phyloP scores from a whole-genome alignment of 2,797 vertebrate species.

The Pangasius djambal region DNA sequence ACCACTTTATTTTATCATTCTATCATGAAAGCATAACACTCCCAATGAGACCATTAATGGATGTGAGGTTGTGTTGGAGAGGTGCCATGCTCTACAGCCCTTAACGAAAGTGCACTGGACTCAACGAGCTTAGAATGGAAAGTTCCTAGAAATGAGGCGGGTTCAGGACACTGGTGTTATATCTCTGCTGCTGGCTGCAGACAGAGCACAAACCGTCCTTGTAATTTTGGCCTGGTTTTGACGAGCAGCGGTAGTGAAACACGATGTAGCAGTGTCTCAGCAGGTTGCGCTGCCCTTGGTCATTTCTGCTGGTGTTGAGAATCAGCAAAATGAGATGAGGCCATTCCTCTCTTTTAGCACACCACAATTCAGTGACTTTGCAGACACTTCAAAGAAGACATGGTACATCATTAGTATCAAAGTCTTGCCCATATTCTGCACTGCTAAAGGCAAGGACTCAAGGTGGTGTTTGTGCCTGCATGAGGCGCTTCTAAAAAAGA shows the following conservation, averaged over 20 bases:
- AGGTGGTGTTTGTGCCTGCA: constrained; percentile 24
- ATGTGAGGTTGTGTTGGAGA: constrained; percentile 9
- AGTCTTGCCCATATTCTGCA: constrained; percentile 24
- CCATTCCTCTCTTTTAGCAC: constrained; percentile 9
- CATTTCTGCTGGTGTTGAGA: neutral
- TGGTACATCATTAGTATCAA: constrained; percentile 41
- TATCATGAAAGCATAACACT: constrained; percentile 3
- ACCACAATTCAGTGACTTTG: constrained; percentile 36
- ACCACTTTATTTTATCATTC: constrained; percentile 20
- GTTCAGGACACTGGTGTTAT: constrained; percentile 3
- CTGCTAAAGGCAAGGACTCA: constrained; percentile 33
- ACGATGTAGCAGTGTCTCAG: no score
- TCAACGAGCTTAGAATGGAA: neutral
- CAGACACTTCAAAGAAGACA: constrained; percentile 26
- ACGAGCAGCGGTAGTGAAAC: neutral
- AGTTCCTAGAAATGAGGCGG: neutral
- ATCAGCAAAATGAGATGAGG: constrained; percentile 18
- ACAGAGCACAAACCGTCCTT: neutral
- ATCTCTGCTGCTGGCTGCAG: neutral
- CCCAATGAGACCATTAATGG: constrained; percentile 22
- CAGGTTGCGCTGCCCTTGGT: neutral
- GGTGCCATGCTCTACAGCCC: constrained; percentile 5
- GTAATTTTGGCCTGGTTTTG: constrained; percentile 18
- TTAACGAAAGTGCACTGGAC: constrained; percentile 21
- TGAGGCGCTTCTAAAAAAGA: constrained; percentile 5